A percentile compares a stretch with the other conserved stretches of the same genome.
Conservation (phyloP, 2,113 vertebrate species). For the Oreochromis tanganicae region DNA sequence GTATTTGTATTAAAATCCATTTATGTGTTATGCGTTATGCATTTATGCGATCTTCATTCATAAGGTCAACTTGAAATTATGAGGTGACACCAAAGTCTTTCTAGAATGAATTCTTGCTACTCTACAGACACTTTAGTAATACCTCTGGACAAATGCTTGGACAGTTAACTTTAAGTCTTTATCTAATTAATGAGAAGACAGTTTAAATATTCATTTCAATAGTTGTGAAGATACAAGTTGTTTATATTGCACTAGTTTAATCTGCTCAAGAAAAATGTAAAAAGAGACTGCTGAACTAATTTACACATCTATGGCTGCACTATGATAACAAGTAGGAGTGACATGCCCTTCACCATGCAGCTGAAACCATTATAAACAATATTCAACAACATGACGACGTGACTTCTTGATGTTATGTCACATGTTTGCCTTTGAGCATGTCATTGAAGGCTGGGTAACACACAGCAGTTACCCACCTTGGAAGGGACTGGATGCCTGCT, state of each 20-base stretch:
- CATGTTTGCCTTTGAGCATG: not conserved
- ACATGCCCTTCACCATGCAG: not conserved
- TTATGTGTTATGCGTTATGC: too few species aligned
- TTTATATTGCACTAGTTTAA: not conserved
- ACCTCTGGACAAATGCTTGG: not conserved
- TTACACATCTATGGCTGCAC: not conserved
- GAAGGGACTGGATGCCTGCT: slow-evolving; percentile 92
- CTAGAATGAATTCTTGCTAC: not conserved
- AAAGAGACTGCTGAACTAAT: not conserved
- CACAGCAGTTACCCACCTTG: slow-evolving; percentile 76
- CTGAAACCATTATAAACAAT: not conserved
- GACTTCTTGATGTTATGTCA: not conserved
- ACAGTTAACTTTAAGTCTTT: not conserved
- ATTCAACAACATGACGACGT: not conserved
- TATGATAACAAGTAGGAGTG: not conserved
- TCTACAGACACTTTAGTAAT: not conserved
- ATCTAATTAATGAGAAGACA: not conserved
- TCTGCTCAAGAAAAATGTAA: not conserved
- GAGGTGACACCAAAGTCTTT: not conserved
- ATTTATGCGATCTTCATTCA: not conserved
- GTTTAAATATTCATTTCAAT: not conserved
- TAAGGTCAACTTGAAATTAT: not conserved
- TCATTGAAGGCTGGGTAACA: not conserved
- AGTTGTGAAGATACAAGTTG: not conserved
- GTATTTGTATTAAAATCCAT: not conserved